These are phyloP conservation scores for Lophura nycthemera DNA, from an alignment of 2,113 vertebrate species.

Conservation along the genomic window DNA sequence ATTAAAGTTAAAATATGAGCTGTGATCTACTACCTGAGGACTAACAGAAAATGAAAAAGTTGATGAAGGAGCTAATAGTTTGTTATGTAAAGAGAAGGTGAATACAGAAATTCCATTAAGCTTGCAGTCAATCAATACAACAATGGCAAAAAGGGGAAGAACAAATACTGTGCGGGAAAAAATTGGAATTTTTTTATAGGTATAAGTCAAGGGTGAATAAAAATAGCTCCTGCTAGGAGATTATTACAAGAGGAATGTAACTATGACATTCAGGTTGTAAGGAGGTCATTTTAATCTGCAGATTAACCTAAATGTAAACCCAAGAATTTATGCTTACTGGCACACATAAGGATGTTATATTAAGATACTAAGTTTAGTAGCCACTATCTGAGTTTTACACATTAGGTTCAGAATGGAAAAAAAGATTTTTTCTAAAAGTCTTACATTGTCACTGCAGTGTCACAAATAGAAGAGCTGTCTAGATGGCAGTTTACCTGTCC, in stretches of 20 bases:
- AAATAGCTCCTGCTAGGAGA: not conserved
- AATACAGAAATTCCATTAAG: not conserved
- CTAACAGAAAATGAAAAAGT: slow-evolving; percentile 11
- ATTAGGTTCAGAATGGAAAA: not conserved
- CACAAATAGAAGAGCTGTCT: not conserved
- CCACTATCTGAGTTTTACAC: not conserved
- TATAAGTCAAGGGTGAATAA: not conserved
- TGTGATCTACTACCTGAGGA: not conserved
- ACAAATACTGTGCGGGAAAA: not conserved
- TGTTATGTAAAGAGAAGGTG: slow-evolving; percentile 20
- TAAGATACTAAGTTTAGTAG: not conserved
- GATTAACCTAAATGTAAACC: not conserved
- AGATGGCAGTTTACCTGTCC: not conserved
- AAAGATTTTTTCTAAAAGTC: not conserved
- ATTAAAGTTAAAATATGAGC: not conserved
- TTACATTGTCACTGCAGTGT: not conserved
- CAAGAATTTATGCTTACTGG: not conserved
- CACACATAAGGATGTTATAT: not conserved
- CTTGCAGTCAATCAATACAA: slow-evolving; percentile 4
- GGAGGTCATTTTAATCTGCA: slow-evolving; percentile 36
- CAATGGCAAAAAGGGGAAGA: not conserved
- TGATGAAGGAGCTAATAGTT: not conserved
- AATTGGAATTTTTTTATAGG: fast-evolving
- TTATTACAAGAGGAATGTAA: not conserved
- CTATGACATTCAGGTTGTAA: not conserved